Evolutionary conservation across 2,797 vertebrate species (phyloP), one percentile per base, ranked within the genome.

Genomic region (Paramormyrops hopkinsi): DNA sequence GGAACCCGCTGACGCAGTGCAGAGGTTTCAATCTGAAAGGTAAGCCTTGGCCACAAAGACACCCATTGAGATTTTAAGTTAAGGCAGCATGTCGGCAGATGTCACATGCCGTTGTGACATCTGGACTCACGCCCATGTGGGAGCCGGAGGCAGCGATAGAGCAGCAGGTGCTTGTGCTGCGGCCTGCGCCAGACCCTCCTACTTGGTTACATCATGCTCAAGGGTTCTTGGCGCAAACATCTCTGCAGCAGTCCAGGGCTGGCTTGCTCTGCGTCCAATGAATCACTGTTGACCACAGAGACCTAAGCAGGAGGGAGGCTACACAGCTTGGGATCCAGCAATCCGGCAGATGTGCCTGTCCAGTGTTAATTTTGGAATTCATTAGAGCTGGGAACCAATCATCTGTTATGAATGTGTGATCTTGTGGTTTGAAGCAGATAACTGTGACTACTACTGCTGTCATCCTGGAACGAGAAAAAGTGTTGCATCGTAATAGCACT

Each of bases 1-100:
- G 98, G 91, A 99, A 99, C 92, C 98, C 98, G 88, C 94, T 99
- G 93, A 99, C 98, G 76, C 98, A 99, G 69, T 99, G 98, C 92
- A 94, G 97, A 94, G 98, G 98, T 91, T 99, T 99, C 95, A 99
- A 99, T 92, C 96, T 99, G 12, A 99, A 99, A 97, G 98, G 98
- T 99, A 97, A 89, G 69, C 54, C 85, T 65, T 29, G 8, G 22
- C 5, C 65, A 69, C 65, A 69, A 69, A 29, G 79, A 12, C 50
- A 6, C n/a, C 56, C 37, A 44, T 41, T 25, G 19, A 9, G 86
- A 6, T 7, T 14, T 53, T 50, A 54, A 8, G 50, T 53, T 4
- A 50, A 25, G 25, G 46, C 50, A 86, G 22, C 48, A 11, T 86
- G 46, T 53, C 9, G 9, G 6, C 41, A 83, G 19, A 44, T 83